Evolutionary conservation across 64 coral and sea anemone genomes (phyloP), one percentile per base, ranked within the genome.

Genomic region (Montipora cactus): DNA sequence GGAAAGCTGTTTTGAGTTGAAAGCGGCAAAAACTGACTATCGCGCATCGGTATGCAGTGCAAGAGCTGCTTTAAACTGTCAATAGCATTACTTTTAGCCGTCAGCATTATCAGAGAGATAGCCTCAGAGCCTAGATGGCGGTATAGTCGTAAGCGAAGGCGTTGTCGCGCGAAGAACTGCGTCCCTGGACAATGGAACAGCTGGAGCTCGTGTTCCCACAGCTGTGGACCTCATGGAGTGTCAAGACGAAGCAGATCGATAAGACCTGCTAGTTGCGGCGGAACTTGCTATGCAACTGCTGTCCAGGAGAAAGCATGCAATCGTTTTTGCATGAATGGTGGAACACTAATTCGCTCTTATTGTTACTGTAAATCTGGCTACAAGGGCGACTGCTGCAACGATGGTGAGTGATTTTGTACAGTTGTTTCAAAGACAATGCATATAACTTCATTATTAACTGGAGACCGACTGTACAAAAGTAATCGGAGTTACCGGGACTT

Each of bases 251-350:
- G 46, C 2, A 67, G 82, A 12, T 8, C 37, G 4, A 77, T 92
- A 13, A 77, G 44, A 23, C 66, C 73, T 5, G 80, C 81, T 44
- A 64, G 62, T 7, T 92, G 90, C 20, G 90, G 81, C 3, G 90
- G 90, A 12, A 81, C 10, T 2, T 84, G 80, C 25, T 10, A 5
- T 3, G 45, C 74, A 2, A 23, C 68, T 15, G 57, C 82, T 0
- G 1, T 11, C 3, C 70, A 59, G 18, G 53, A 7, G 7, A 74
- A 37, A 12, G 62, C 44, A 13, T 92, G 90, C 15, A 85, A 86
- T 92, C 67, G 90, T 0, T 85, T 92, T 44, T 92, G 90, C 75
- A 57, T 92, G 2, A 82, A 92, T 77, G 81, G 90, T 64, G 90
- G 90, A 14, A 49, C 23, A 14, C 81, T 92, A 9, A 49, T 74